Conservation (phyloP, 1,140 invertebrate species). For the Lordiphosa stackelbergi region DNA sequence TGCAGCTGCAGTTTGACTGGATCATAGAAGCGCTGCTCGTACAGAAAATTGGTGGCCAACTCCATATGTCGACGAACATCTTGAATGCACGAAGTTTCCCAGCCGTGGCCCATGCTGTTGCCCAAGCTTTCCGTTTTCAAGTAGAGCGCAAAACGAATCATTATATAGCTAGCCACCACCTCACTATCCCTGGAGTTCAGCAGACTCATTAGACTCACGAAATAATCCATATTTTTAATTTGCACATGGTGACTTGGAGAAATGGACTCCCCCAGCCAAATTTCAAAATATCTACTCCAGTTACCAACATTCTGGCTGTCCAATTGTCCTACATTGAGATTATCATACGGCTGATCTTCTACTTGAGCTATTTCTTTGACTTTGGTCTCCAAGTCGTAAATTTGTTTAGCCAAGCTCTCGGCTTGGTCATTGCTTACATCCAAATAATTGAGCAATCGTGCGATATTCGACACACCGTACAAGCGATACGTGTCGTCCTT, state of each 20-base stretch:
- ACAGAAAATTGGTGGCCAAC: conserved; percentile 40
- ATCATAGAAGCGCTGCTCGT: conserved; percentile 37
- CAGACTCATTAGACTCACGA: conserved; percentile 18
- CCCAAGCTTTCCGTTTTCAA: no score
- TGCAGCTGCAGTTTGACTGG: not conserved
- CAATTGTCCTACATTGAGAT: conserved; percentile 12
- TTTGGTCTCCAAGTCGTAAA: conserved; percentile 16
- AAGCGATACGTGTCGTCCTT: not conserved
- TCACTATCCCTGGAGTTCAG: conserved; percentile 22
- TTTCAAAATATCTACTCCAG: conserved; percentile 35
- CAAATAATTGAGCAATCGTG: no score
- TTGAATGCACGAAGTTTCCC: conserved; percentile 29
- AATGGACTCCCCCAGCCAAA: conserved; percentile 19
- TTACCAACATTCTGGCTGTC: conserved; percentile 11
- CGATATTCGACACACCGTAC: no score
- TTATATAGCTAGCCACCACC: conserved; percentile 50
- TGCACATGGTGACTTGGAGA: conserved; percentile 1
- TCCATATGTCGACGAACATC: conserved; percentile 46
- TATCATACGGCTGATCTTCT: conserved; percentile 3
- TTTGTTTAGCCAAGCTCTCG: not conserved
- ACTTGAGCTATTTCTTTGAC: conserved; percentile 9
- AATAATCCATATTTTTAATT: conserved; percentile 19
- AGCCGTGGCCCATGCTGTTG: conserved; percentile 21
- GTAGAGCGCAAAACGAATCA: conserved; percentile 46
- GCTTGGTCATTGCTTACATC: not conserved